Base-by-base conservation (phyloP, 1,140 invertebrate species). In the Pseudoatta argentina region DNA sequence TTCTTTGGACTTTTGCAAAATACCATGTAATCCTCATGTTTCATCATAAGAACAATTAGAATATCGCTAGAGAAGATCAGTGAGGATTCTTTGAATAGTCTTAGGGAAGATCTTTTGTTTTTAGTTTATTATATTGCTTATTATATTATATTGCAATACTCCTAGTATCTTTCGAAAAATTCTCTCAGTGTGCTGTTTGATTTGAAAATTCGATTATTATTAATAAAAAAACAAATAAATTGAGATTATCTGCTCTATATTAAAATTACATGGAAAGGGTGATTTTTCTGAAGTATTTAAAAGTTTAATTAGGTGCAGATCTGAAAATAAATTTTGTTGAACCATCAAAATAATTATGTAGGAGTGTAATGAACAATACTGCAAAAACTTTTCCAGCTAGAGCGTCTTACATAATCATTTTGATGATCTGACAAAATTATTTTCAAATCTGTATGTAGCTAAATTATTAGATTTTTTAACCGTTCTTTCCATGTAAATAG, bases 21-120 rank as follows among this genome's bases (percentile, higher is more conserved):
- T 48, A 30, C 72, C 86, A 77, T 66, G 88, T 86, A 90, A 91
- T 91, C 86, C 86, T 91, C 86, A 90, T 86, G 82, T 88, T 90
- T 82, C 72, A 79, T 85, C 61, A 69, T 48, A 77, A 64, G 78
- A 79, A 86, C 72, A 89, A 87, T 89, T 89, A 89, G 88, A 16
- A 14, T 34, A 12, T 7, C 39, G 55, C 8, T 34, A 44, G 10
- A n/a, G 34, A 82, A 55, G 24, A 48, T 67, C 64, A 67, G 1
- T 21, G 30, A 67, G n/a, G n/a, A 21, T 67, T 30, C 64, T 67
- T 21, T 44, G 64, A 67, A 14, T n/a, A 67, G 12, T 6, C 0
- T 2, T 24, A 24, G 2, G 24, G 64, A 14, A 39, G 18, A 6
- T 75, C 55, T 61, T 71, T 59, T 16, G 79, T 72, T 72, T 73